These are phyloP conservation scores for Druceiella hillmani DNA, from an alignment of 2,888 invertebrate species.

Conservation along the genomic window DNA sequence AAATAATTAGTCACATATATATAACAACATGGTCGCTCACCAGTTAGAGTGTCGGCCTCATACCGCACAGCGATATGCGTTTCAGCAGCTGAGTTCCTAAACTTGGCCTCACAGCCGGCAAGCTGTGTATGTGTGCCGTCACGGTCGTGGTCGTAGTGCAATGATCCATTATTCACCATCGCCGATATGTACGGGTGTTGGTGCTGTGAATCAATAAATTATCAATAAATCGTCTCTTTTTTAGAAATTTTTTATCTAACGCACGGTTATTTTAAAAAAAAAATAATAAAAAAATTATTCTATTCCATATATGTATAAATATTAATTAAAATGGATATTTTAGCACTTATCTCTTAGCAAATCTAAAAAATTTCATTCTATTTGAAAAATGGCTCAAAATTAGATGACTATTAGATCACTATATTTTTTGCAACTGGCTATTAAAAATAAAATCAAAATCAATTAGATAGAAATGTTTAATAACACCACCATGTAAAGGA, in stretches of 20 bases:
- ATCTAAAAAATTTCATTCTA: too few species aligned
- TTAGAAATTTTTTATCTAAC: neutral
- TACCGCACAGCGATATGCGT: conserved; percentile 89
- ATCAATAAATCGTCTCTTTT: conserved; percentile 4
- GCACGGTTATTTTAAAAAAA: neutral
- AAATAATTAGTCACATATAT: too few species aligned
- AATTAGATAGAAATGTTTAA: too few species aligned
- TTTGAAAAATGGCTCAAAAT: too few species aligned
- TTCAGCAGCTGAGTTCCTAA: conserved; percentile 86
- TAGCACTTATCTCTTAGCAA: conserved; percentile 6
- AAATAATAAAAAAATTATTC: neutral
- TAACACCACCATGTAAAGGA: too few species aligned
- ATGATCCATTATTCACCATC: conserved; percentile 95
- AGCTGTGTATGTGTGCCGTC: conserved; percentile 98
- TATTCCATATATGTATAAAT: neutral
- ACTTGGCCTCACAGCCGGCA: conserved; percentile 94
- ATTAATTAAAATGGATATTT: neutral
- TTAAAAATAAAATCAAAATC: too few species aligned
- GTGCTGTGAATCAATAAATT: conserved; percentile 58
- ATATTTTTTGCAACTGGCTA: too few species aligned
- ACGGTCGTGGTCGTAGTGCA: conserved; percentile 95
- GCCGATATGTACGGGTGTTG: conserved; percentile 97
- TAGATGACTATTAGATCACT: too few species aligned
- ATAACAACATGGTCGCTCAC: too few species aligned
- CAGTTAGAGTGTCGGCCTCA: conserved; percentile 82